Percentiles rank a stretch among this genome's conserved stretches.
phyloP scores from a whole-genome alignment of 2,888 invertebrate genomes.

The Euphydryas editha region DNA sequence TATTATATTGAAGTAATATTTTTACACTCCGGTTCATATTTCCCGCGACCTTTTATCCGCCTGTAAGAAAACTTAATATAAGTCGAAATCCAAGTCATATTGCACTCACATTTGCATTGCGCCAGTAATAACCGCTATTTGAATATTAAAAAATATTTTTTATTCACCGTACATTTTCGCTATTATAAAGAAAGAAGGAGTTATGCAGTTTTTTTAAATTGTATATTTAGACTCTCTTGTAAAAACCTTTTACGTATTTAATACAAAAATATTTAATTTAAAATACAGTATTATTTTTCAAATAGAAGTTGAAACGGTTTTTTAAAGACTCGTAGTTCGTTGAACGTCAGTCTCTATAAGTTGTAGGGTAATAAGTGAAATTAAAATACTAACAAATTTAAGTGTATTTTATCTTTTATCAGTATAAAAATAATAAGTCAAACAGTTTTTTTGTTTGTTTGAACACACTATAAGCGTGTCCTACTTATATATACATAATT shows the following conservation, averaged over 20 bases:
- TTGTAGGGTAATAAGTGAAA: neutral
- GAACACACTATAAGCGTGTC: too few relatives aligned
- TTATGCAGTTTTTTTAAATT: constrained; percentile 2
- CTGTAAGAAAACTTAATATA: neutral
- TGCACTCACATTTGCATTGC: constrained; percentile 5
- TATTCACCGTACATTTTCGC: neutral
- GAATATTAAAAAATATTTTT: constrained; percentile 2
- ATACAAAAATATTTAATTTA: neutral
- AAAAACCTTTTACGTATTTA: neutral
- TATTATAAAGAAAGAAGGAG: constrained; percentile 1
- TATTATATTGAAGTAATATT: too few relatives aligned
- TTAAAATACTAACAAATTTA: neutral
- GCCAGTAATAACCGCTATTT: neutral
- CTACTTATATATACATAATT: too few relatives aligned
- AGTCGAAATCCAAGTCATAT: neutral
- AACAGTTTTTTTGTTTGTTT: too few relatives aligned
- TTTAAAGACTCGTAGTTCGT: neutral
- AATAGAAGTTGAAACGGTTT: neutral
- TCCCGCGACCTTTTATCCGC: neutral
- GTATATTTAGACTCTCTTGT: neutral
- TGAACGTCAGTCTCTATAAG: neutral
- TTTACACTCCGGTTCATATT: neutral
- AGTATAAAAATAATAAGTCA: too few relatives aligned
- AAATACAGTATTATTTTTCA: neutral
- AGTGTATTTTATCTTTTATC: too few relatives aligned